Percentiles rank a stretch among this genome's conserved stretches.
phyloP scores from a whole-genome alignment of 2,888 invertebrate genomes.

The Agrotis ipsilon region DNA sequence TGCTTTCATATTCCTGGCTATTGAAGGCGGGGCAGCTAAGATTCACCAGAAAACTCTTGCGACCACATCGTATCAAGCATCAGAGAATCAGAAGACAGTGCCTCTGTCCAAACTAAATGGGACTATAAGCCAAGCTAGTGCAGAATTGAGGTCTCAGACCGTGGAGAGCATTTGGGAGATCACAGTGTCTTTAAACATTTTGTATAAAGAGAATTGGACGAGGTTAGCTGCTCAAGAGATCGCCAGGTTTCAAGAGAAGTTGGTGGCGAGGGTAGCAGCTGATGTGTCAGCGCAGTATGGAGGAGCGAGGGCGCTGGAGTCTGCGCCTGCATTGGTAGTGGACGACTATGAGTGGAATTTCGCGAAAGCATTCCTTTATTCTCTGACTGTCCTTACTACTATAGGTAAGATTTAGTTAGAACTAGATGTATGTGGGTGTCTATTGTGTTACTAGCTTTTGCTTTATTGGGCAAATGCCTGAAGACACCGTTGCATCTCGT shows the following conservation, averaged over 20 bases:
- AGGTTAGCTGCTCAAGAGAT: slow-evolving; percentile 94
- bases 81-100: slow-evolving; percentile 79
- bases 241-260: slow-evolving; percentile 95
- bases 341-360: slow-evolving; percentile 96
- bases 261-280: slow-evolving; percentile 94
- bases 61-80: slow-evolving; percentile 86
- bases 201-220: slow-evolving; percentile 97
- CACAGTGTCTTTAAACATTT: slow-evolving; percentile 96
- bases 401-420: slow-evolving; percentile 92
- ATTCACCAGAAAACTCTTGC: slow-evolving; percentile 89
- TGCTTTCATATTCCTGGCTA: slow-evolving; percentile 96
- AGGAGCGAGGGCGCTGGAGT: slow-evolving; percentile 86
- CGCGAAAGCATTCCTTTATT: slow-evolving; percentile 97
- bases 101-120: slow-evolving; percentile 81
- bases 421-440: too few species aligned
- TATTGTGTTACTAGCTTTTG: too few species aligned
- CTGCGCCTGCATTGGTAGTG: slow-evolving; percentile 82
- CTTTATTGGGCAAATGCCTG: too few species aligned
- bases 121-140: slow-evolving; percentile 85
- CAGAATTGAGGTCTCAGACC: slow-evolving; percentile 90
- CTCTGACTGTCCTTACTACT: slow-evolving; percentile 97
- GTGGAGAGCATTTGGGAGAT: slow-evolving; percentile 98
- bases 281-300: slow-evolving; percentile 92
- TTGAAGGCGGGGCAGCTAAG: slow-evolving; percentile 93
- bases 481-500: too few species aligned